Evolutionary conservation across 2,888 invertebrate genomes (phyloP).

Genomic region (Sesia bembeciformis): DNA sequence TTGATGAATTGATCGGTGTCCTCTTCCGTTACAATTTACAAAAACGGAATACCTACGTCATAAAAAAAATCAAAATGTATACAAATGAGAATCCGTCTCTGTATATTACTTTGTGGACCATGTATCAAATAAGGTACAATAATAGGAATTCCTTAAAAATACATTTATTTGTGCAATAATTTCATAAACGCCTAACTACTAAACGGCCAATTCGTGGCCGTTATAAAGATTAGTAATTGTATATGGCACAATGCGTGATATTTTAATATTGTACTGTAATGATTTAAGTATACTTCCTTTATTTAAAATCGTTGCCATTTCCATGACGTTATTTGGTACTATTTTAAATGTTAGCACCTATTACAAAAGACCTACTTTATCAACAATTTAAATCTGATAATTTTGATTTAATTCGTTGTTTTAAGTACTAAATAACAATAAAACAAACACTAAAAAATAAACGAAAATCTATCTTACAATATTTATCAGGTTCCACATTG

Average conservation of each 20-base stretch:
- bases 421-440: conserved; percentile 4
- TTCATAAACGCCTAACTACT: conserved; percentile 43
- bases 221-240: conserved; percentile 6
- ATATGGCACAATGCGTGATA: conserved; percentile 38
- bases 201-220: conserved; percentile 8
- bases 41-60: no score
- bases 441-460: no score
- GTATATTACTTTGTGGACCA: no score
- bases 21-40: no score
- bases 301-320: neutral
- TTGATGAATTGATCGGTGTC: no score
- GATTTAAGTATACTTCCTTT: neutral
- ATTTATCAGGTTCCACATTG: no score
- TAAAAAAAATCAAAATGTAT: no score
- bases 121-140: neutral
- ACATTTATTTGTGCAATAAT: conserved; percentile 41
- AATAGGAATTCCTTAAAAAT: conserved; percentile 11
- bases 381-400: neutral
- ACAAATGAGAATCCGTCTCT: no score
- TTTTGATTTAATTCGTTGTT: conserved; percentile 3
- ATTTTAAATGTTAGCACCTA: neutral
- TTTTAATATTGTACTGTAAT: conserved; percentile 33
- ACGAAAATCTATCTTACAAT: no score
- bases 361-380: neutral
- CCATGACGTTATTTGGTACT: neutral